These are phyloP conservation scores for Bufo bufo DNA, from an alignment of 2,113 vertebrate species.

Conservation along the genomic window DNA sequence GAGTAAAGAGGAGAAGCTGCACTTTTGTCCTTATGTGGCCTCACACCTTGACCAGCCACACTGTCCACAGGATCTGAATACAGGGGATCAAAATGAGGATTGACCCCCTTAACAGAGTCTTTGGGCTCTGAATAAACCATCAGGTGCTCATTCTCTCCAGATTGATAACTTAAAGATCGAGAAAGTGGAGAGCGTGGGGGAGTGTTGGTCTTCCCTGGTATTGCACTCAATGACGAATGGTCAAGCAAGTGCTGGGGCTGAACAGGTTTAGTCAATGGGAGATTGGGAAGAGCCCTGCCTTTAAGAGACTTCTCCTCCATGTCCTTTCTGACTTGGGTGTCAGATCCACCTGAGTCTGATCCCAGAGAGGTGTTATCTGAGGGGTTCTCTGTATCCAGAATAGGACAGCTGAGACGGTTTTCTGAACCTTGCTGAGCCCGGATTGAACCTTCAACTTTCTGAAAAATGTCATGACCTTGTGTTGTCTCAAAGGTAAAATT, in stretches of 20 bases:
- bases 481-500: slow-evolving; percentile 97
- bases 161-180: slow-evolving; percentile 63
- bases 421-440: slow-evolving; percentile 85
- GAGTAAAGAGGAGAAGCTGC: slow-evolving; percentile 67
- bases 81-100: slow-evolving; percentile 70
- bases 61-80: slow-evolving; percentile 92
- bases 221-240: background rate
- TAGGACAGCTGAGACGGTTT: slow-evolving; percentile 71
- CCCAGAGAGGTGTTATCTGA: background rate
- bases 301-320: slow-evolving; percentile 71
- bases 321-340: rapidly evolving
- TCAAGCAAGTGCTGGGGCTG: slow-evolving; percentile 29
- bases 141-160: slow-evolving; percentile 61
- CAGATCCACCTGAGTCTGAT: background rate
- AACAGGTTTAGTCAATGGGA: background rate
- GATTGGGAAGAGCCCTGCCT: slow-evolving; percentile 73
- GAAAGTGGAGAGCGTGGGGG: slow-evolving; percentile 66
- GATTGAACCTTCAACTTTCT: slow-evolving; percentile 88
- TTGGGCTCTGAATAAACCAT: slow-evolving; percentile 88
- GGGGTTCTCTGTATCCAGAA: slow-evolving; percentile 69
- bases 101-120: slow-evolving; percentile 79
- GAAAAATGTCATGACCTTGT: slow-evolving; percentile 94
- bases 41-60: background rate
- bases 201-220: slow-evolving; percentile 59
- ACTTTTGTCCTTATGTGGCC: slow-evolving; percentile 35